Conservation (phyloP, 2,797 vertebrate species). For the Dicrostonyx torquatus region DNA sequence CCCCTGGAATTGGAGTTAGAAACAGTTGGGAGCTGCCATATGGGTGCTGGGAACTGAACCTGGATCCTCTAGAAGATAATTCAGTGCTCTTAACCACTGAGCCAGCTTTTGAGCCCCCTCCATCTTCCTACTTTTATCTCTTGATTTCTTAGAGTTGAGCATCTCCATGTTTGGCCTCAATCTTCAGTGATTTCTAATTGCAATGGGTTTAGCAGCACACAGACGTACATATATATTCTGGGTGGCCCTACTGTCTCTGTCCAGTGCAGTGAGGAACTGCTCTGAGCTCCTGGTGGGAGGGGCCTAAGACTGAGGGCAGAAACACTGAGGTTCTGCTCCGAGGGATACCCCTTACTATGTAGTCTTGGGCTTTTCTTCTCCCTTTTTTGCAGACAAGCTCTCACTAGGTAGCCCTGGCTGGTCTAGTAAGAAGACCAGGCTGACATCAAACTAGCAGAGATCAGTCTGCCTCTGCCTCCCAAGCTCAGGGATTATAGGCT, state of each 20-base stretch:
- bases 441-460: not conserved
- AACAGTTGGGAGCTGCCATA: too few relatives aligned
- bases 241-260: not conserved
- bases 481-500: not conserved
- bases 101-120: too few relatives aligned
- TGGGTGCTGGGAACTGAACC: too few relatives aligned
- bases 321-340: not conserved
- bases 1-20: too few relatives aligned
- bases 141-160: not conserved
- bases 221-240: too few relatives aligned
- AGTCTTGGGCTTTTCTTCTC: not conserved
- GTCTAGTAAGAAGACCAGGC: not conserved
- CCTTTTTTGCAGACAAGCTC: not conserved
- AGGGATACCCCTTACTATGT: not conserved
- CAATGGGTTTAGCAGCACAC: not conserved
- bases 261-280: not conserved
- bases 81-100: too few relatives aligned
- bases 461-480: not conserved
- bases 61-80: too few relatives aligned
- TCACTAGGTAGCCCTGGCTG: not conserved
- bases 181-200: not conserved
- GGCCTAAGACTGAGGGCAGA: not conserved
- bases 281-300: accelerated
- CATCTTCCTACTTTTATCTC: not conserved
- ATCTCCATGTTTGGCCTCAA: not conserved